Conservation (phyloP, 1,140 invertebrate species). For the Conus betulinus region DNA sequence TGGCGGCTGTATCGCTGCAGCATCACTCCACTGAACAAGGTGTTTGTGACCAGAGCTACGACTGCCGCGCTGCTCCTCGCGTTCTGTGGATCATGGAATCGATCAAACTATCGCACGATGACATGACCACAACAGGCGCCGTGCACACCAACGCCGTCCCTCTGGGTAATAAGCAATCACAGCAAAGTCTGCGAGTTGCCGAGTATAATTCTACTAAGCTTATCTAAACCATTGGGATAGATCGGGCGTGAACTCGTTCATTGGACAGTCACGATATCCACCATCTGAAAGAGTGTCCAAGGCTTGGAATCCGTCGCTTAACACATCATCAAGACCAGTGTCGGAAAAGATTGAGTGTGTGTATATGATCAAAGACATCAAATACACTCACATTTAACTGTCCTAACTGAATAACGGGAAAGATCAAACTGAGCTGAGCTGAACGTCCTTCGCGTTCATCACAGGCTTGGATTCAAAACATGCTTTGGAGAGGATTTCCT, state of each 20-base stretch:
- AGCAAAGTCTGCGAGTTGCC: conserved; percentile 49
- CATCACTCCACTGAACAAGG: conserved; percentile 48
- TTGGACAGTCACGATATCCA: conserved; percentile 27
- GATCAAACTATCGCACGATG: conserved; percentile 38
- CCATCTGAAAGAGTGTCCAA: background rate
- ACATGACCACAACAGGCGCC: conserved; percentile 50
- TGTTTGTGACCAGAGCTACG: conserved; percentile 42
- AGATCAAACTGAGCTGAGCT: background rate
- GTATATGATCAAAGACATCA: conserved; percentile 11
- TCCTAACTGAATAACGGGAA: background rate
- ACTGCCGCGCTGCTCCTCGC: conserved; percentile 50
- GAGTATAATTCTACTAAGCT: conserved; percentile 28
- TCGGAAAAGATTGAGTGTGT: conserved; percentile 16
- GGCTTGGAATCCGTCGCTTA: conserved; percentile 22
- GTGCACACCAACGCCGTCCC: background rate
- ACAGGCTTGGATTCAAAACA: conserved; percentile 14
- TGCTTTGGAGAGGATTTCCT: background rate
- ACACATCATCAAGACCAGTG: background rate
- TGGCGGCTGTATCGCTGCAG: conserved; percentile 43
- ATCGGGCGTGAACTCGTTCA: conserved; percentile 29
- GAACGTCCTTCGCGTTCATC: background rate
- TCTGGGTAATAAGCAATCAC: background rate
- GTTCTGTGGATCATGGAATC: conserved; percentile 41
- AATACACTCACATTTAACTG: conserved; percentile 5
- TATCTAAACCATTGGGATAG: conserved; percentile 28